Evolutionary conservation across 2,797 vertebrate species (phyloP), one percentile per base, ranked within the genome.

Genomic region (Trichosurus vulpecula): DNA sequence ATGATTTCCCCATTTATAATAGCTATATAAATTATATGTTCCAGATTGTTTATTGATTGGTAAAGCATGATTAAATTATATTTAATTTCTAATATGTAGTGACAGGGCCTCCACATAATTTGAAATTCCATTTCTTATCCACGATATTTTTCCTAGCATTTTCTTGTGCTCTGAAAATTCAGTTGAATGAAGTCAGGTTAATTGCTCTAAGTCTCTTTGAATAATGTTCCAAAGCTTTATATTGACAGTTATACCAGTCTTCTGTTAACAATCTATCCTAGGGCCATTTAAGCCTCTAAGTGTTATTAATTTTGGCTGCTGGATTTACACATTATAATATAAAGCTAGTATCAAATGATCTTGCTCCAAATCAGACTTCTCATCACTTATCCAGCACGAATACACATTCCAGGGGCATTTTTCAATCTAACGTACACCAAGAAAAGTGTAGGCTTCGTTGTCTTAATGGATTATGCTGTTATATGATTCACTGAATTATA

Each of bases 241-340:
- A 66, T 94, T 98, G 98, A 97, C 97, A 98, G 92, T 94, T 95
- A 89, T 94, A 97, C 97, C 95, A 54, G 74, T 98, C 97, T 98
- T 97, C 92, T 58, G 92, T 96, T 97, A 92, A 93, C 96, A 30
- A 0, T 96, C 91, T 97, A 94, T 96, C 97, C 96, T 54, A 92
- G 95, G 96, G 96, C 96, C 96, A 97, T 95, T 97, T 94, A 96
- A 61, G n/a, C 4, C 90, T 96, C 47, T 92, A 98, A 97, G 95
- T 96, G 90, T 97, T 98, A 98, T 97, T 98, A 97, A 97, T 98
- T 97, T 54, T 94, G 95, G 54, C 95, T 97, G 4, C 96, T 97
- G 95, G 95, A 98, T 96, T 97, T 98, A 97, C 97, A 95, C 35
- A 94, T 97, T 96, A 98, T 93, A 94, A 97, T 66, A 96, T 35